Evolutionary conservation across 2,797 vertebrate genomes (phyloP).

Genomic region (Crax fasciolata): DNA sequence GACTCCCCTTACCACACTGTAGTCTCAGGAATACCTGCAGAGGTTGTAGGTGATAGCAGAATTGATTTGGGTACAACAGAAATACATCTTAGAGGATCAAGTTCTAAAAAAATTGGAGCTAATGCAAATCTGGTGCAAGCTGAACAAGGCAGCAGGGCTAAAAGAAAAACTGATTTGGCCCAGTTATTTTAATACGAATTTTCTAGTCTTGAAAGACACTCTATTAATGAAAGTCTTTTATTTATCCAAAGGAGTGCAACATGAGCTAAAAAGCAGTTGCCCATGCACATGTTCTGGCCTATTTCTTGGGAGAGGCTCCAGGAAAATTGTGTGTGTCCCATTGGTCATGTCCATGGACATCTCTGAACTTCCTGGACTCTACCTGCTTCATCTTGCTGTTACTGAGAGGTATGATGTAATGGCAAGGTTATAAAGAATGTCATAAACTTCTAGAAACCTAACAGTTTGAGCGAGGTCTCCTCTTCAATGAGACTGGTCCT

Average conservation of each 20-base stretch:
- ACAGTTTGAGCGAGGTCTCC: background rate
- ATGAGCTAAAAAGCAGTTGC: background rate
- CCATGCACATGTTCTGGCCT: background rate
- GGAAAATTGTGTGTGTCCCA: background rate
- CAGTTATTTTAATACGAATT: background rate
- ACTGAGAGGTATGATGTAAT: rapidly evolving
- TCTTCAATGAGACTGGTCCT: background rate
- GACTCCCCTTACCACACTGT: rapidly evolving
- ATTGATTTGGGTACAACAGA: background rate
- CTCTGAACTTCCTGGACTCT: background rate
- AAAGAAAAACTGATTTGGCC: background rate
- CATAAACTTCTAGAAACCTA: background rate
- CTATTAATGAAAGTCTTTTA: background rate
- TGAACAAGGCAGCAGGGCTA: background rate
- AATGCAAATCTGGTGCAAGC: background rate
- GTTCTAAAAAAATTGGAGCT: background rate
- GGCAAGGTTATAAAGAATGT: background rate
- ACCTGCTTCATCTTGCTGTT: background rate
- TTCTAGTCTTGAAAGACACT: background rate
- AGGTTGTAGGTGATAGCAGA: background rate
- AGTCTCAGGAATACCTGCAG: background rate
- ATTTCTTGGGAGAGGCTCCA: background rate
- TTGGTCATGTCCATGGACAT: rapidly evolving
- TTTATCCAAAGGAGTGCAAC: background rate
- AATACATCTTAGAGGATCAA: background rate